Percentiles rank a stretch among this genome's conserved stretches.
phyloP scores from a whole-genome alignment of 2,888 invertebrate genomes.

The Malthinus seriepunctatus region DNA sequence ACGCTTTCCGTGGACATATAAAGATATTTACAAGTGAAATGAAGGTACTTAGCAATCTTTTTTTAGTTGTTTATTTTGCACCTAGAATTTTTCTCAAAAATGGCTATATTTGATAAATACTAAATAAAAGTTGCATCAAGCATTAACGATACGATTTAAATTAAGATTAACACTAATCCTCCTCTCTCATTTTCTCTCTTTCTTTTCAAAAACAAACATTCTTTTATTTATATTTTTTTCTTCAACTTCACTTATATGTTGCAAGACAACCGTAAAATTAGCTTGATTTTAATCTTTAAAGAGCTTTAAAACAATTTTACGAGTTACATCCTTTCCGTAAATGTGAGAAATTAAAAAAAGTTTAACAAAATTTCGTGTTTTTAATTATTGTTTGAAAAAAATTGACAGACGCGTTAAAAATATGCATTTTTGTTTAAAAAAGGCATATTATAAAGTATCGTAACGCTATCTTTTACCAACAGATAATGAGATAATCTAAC shows the following conservation, averaged over 20 bases:
- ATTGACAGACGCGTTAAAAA: background rate
- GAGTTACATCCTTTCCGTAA: no score
- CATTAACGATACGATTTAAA: no score
- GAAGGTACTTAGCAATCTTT: constrained; percentile 49
- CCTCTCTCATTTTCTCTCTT: no score
- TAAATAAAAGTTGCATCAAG: background rate
- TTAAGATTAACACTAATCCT: no score
- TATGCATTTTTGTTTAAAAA: background rate
- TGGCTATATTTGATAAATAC: constrained; percentile 7
- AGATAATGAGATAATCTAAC: constrained; percentile 54
- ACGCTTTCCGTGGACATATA: constrained; percentile 40
- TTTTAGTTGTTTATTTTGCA: constrained; percentile 42
- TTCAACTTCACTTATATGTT: no score
- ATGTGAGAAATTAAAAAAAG: background rate
- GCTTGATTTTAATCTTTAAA: background rate
- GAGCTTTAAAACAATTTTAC: background rate
- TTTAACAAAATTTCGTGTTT: background rate
- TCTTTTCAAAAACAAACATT: no score
- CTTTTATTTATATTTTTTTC: no score
- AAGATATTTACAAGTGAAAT: constrained; percentile 54
- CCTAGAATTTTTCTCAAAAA: constrained; percentile 36
- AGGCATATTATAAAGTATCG: constrained; percentile 17
- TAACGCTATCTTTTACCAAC: constrained; percentile 47
- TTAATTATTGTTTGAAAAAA: background rate
- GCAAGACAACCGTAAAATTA: background rate